Evolutionary conservation across 2,888 invertebrate genomes (phyloP).

Genomic region (Brachycybe producta): DNA sequence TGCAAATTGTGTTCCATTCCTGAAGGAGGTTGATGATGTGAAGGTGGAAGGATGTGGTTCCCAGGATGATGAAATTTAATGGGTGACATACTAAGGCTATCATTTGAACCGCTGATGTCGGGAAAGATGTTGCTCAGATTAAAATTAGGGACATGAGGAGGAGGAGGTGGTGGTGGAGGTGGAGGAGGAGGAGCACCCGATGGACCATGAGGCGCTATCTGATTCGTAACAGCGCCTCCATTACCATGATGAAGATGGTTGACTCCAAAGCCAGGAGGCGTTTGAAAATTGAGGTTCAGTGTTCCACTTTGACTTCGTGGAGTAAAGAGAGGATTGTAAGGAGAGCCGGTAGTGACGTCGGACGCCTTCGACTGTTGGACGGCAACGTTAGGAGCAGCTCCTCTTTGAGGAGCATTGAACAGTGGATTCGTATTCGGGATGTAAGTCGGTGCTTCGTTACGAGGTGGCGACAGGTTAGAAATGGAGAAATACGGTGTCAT

Average conservation of each 20-base stretch:
- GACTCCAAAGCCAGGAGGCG: not conserved
- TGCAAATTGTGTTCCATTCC: constrained; percentile 26
- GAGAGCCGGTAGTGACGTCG: constrained; percentile 23
- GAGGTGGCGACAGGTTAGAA: constrained; percentile 29
- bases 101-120: constrained; percentile 26
- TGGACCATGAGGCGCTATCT: too few species aligned
- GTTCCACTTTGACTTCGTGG: constrained; percentile 26
- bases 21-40: constrained; percentile 19
- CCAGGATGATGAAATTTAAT: constrained; percentile 33
- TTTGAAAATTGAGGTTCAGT: constrained; percentile 15
- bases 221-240: constrained; percentile 25
- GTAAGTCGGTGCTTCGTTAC: constrained; percentile 30
- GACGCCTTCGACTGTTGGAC: constrained; percentile 25
- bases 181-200: constrained; percentile 23
- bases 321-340: constrained; percentile 28
- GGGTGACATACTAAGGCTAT: constrained; percentile 31
- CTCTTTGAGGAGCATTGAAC: constrained; percentile 27
- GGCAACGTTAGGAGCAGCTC: constrained; percentile 11
- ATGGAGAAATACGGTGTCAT: constrained; percentile 31
- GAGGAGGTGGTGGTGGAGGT: constrained; percentile 24
- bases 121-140: constrained; percentile 31
- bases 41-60: constrained; percentile 27
- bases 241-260: too few species aligned
- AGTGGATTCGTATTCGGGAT: constrained; percentile 27
- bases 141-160: constrained; percentile 32